These are phyloP conservation scores for Hymenochirus boettgeri DNA, from an alignment of 2,113 vertebrate species.

Conservation along the genomic window DNA sequence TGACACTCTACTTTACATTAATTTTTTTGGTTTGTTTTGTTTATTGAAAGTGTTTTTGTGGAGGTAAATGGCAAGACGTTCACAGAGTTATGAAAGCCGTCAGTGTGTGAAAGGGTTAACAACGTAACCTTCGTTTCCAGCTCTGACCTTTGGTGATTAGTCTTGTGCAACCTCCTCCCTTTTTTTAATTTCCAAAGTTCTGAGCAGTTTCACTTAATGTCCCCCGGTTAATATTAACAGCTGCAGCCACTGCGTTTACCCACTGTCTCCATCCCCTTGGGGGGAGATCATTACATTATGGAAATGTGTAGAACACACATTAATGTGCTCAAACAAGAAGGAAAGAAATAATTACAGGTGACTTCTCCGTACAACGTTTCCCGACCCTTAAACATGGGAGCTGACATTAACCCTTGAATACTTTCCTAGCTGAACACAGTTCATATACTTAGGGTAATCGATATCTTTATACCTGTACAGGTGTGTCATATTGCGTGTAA, in stretches of 20 bases:
- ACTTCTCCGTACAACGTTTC: not conserved
- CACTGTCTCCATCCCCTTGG: not conserved
- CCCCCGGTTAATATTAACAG: conserved; percentile 35
- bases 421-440: no score
- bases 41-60: no score
- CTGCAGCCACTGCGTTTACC: not conserved
- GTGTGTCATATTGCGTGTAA: no score
- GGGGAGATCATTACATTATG: conserved; percentile 10
- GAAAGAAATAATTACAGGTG: conserved; percentile 15
- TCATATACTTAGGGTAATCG: no score
- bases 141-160: conserved; percentile 6
- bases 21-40: no score
- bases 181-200: conserved; percentile 19
- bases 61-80: no score
- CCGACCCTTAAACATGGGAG: not conserved
- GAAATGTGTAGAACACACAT: conserved; percentile 19
- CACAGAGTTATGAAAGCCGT: no score
- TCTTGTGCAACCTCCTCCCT: not conserved
- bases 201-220: conserved; percentile 18
- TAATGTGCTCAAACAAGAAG: conserved; percentile 12
- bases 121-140: not conserved
- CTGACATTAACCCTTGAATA: no score
- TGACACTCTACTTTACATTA: no score
- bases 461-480: no score
- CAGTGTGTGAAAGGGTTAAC: not conserved